A percentile compares a stretch with the other conserved stretches of the same genome.
These are phyloP conservation scores for Taurulus bubalis DNA, from an alignment of 2,113 vertebrate species.

Conservation along the genomic window DNA sequence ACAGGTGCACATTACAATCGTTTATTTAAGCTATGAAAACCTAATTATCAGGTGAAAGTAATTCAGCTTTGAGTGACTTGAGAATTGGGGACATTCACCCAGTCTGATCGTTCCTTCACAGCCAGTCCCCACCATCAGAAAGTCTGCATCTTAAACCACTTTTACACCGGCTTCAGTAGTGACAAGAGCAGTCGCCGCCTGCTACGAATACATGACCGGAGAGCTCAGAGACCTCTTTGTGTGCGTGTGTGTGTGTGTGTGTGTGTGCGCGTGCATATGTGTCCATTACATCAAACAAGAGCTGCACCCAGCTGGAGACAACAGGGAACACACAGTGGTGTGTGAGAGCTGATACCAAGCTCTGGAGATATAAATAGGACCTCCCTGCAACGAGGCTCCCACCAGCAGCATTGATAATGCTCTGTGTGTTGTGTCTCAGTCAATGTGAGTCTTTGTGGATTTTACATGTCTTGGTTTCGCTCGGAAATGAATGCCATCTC, in stretches of 20 bases:
- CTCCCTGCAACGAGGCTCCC: conserved; percentile 66
- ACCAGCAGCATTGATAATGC: conserved; percentile 60
- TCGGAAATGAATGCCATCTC: neutral
- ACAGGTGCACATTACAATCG: neutral
- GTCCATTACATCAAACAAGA: conserved; percentile 39
- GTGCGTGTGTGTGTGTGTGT: conserved; percentile 2
- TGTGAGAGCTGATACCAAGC: conserved; percentile 75
- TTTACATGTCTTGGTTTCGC: conserved; percentile 21
- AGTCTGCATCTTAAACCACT: neutral
- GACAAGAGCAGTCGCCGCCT: neutral
- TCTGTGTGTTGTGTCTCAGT: conserved; percentile 15
- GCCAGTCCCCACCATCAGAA: conserved; percentile 1
- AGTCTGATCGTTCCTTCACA: too few species aligned
- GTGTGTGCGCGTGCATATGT: conserved; percentile 7
- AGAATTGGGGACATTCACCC: too few species aligned
- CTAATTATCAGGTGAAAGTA: neutral
- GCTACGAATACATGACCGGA: conserved; percentile 45
- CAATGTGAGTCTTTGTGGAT: conserved; percentile 12
- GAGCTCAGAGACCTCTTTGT: conserved; percentile 6
- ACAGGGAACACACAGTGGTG: conserved; percentile 56
- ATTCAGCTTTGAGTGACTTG: neutral
- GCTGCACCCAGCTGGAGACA: conserved; percentile 56
- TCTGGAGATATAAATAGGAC: conserved; percentile 76
- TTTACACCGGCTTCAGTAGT: neutral
- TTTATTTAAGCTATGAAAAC: neutral